A percentile compares a stretch with the other conserved stretches of the same genome.
These are phyloP conservation scores for Physella acuta DNA, from an alignment of 1,140 invertebrate genomes.

Conservation along the genomic window DNA sequence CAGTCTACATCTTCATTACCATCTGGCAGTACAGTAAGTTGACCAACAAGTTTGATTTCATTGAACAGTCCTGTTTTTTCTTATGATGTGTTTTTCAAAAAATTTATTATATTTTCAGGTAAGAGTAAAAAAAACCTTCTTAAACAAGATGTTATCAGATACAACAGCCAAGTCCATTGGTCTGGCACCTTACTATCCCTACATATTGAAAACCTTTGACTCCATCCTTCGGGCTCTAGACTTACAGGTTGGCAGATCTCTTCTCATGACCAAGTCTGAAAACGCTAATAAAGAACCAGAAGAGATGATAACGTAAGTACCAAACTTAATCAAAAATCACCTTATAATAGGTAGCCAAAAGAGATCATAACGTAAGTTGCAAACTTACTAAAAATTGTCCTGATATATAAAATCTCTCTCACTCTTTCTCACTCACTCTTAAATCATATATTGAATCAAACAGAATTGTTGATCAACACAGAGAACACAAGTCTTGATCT, in stretches of 20 bases:
- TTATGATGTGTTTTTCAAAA: background rate
- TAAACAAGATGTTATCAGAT: constrained; percentile 66
- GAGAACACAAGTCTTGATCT: too few species aligned
- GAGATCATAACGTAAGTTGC: too few species aligned
- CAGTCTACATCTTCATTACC: constrained; percentile 89
- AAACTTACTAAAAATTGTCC: too few species aligned
- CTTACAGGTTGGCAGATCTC: constrained; percentile 88
- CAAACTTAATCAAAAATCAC: too few species aligned
- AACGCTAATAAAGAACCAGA: constrained; percentile 95
- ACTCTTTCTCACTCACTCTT: too few species aligned
- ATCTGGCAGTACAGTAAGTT: constrained; percentile 86
- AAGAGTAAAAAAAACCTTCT: constrained; percentile 82
- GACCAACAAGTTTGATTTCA: background rate
- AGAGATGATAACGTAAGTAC: constrained; percentile 80
- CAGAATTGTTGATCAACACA: too few species aligned
- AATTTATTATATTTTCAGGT: constrained; percentile 22
- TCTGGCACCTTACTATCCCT: constrained; percentile 93
- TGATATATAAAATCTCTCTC: too few species aligned
- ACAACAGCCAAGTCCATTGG: constrained; percentile 93
- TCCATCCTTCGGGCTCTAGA: constrained; percentile 95
- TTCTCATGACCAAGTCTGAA: constrained; percentile 94
- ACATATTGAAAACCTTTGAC: constrained; percentile 92
- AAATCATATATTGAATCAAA: too few species aligned
- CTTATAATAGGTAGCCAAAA: too few species aligned
- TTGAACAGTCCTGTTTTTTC: background rate